phyloP scores from a whole-genome alignment of 2,113 vertebrate species.

The Loxodonta africana region DNA sequence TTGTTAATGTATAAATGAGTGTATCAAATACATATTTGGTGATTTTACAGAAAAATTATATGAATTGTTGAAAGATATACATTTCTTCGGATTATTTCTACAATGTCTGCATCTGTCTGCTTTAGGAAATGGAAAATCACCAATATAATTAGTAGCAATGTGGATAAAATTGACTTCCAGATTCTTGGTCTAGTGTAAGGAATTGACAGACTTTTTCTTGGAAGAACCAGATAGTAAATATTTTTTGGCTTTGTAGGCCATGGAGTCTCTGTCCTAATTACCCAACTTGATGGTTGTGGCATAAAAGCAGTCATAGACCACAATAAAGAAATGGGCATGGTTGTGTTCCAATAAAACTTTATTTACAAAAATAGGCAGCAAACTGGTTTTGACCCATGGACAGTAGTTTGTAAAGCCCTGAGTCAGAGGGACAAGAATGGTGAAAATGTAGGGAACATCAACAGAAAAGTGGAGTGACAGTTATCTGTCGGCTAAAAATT shows the following conservation, averaged over 20 bases:
- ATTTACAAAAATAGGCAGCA: neutral
- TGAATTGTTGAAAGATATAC: accelerated
- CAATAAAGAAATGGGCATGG: accelerated
- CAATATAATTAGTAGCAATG: neutral
- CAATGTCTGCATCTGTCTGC: neutral
- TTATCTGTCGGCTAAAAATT: accelerated
- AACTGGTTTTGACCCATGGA: accelerated
- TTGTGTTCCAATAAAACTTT: too few species aligned
- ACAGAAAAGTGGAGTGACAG: accelerated
- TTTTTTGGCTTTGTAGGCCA: neutral
- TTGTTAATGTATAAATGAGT: too few species aligned
- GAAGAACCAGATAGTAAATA: neutral
- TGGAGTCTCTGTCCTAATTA: accelerated
- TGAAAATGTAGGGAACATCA: neutral
- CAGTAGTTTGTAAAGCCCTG: neutral
- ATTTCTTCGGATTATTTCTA: neutral
- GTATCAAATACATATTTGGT: accelerated
- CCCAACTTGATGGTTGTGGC: accelerated
- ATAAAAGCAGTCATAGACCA: neutral
- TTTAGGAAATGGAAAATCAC: neutral
- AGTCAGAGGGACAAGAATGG: neutral
- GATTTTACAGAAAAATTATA: neutral
- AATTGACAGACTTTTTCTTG: neutral
- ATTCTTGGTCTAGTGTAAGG: accelerated
- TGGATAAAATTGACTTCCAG: neutral